Evolutionary conservation across 2,797 vertebrate genomes (phyloP).

Genomic region (Spondyliosoma cantharus): DNA sequence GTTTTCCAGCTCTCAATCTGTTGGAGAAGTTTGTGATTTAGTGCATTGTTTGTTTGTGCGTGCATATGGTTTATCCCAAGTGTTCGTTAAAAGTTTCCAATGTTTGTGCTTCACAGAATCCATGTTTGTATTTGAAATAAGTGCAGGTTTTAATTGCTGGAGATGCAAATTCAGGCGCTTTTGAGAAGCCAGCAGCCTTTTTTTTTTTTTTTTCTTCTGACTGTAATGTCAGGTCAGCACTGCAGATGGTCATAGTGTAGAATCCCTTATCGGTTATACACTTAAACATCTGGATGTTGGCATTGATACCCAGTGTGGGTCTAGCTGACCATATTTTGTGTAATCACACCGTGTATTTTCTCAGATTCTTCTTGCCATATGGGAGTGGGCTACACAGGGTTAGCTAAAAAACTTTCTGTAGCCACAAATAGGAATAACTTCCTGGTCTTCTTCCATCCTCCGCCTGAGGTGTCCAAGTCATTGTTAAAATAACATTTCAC

Average conservation of each 20-base stretch:
- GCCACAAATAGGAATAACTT: conserved; percentile 32
- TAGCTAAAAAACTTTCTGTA: conserved; percentile 44
- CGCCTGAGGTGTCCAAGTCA: conserved; percentile 36
- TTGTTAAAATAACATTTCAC: conserved; percentile 35
- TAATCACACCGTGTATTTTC: conserved; percentile 39
- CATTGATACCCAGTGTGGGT: conserved; percentile 31
- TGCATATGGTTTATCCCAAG: conserved; percentile 63
- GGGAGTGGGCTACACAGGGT: conserved; percentile 49
- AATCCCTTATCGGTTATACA: conserved; percentile 36
- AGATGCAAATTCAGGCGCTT: conserved; percentile 57
- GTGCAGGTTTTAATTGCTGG: conserved; percentile 69
- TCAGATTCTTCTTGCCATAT: conserved; percentile 53
- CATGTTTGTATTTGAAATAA: conserved; percentile 59
- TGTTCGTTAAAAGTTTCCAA: conserved; percentile 66
- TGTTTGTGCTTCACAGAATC: conserved; percentile 53
- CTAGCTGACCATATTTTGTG: conserved; percentile 55
- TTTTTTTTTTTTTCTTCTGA: neutral
- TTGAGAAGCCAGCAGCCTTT: conserved; percentile 27
- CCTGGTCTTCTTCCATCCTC: conserved; percentile 39
- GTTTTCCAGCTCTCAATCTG: conserved; percentile 68
- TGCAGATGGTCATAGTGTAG: conserved; percentile 64
- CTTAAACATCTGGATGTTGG: conserved; percentile 72
- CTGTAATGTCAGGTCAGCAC: conserved; percentile 53
- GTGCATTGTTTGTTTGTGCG: conserved; percentile 68
- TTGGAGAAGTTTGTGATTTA: conserved; percentile 51